Evolutionary conservation across 2,888 invertebrate genomes (phyloP).

Genomic region (Megastigmus dorsalis): DNA sequence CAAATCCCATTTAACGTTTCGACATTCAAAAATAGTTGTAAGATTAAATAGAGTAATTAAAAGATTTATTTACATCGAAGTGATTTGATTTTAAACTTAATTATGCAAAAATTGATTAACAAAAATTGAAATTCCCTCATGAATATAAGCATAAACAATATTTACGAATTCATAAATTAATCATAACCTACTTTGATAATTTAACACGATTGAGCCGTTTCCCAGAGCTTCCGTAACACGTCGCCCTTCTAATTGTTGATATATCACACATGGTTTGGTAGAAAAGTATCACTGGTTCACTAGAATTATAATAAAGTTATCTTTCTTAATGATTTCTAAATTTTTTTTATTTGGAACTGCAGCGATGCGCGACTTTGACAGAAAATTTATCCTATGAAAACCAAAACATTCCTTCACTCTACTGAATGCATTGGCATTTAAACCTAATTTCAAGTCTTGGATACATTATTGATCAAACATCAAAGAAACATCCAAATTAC

Average conservation of each 20-base stretch:
- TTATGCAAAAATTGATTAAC: background rate
- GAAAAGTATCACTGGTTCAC: background rate
- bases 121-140: background rate
- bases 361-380: no score
- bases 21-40: background rate
- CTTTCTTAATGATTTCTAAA: no score
- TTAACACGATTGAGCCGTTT: slow-evolving; percentile 33
- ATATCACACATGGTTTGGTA: slow-evolving; percentile 36
- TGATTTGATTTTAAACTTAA: background rate
- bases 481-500: slow-evolving; percentile 15
- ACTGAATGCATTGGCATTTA: slow-evolving; percentile 20
- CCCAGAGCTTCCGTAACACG: background rate
- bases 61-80: no score
- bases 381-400: background rate
- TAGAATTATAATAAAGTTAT: no score
- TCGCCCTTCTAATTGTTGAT: background rate
- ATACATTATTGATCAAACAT: slow-evolving; percentile 46
- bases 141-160: background rate
- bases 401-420: background rate
- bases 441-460: slow-evolving; percentile 15
- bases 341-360: no score
- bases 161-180: background rate
- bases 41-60: background rate
- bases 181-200: slow-evolving; percentile 39
- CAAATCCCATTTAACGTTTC: background rate